Conservation (phyloP, 2,113 vertebrate species). For the Cephalopholis sonnerati region DNA sequence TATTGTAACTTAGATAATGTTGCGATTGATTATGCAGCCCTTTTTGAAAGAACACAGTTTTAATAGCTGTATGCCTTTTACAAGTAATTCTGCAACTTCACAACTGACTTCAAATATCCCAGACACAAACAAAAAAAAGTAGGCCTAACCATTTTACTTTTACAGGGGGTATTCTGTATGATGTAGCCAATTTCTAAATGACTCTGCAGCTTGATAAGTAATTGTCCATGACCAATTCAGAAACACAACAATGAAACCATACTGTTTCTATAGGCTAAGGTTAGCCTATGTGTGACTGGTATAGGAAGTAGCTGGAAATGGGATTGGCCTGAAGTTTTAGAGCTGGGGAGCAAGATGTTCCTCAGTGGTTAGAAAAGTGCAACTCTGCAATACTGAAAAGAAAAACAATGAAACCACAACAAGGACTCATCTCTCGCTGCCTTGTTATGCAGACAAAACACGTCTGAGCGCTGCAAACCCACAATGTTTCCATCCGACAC, state of each 20-base stretch:
- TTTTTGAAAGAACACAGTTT: too few species aligned
- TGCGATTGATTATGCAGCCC: too few species aligned
- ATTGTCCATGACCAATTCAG: too few species aligned
- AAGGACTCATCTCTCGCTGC: rapidly evolving
- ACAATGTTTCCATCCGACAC: not conserved
- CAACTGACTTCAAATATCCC: not conserved
- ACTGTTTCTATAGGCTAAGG: not conserved
- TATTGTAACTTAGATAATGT: too few species aligned
- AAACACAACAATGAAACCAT: not conserved
- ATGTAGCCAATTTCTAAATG: not conserved
- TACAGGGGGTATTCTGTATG: not conserved
- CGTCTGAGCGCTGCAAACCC: rapidly evolving
- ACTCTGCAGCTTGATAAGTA: not conserved
- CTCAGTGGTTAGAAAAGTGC: not conserved
- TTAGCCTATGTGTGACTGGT: not conserved
- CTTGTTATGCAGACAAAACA: not conserved
- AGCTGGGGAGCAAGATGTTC: not conserved
- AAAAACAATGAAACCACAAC: not conserved
- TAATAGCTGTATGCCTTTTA: too few species aligned
- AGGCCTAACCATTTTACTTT: not conserved
- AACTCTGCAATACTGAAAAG: not conserved
- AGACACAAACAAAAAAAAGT: not conserved
- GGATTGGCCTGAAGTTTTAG: not conserved
- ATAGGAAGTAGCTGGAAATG: not conserved
- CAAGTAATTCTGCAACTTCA: not conserved